Evolutionary conservation across 2,888 invertebrate genomes (phyloP).

Genomic region (Zhuqinia jingwanae): DNA sequence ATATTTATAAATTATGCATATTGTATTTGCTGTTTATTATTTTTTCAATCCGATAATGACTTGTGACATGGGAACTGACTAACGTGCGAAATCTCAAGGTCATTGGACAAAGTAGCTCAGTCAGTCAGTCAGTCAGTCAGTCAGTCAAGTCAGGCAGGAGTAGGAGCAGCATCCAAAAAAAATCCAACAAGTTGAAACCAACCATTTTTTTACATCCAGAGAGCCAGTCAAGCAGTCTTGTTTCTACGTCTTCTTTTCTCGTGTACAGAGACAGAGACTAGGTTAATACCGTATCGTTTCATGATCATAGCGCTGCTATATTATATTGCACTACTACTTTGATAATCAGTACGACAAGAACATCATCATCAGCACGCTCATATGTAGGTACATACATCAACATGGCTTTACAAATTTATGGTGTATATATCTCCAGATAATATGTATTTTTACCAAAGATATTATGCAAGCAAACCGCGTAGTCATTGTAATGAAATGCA

Average conservation of each 20-base stretch:
- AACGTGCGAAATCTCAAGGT: slow-evolving; percentile 69
- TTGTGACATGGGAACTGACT: slow-evolving; percentile 69
- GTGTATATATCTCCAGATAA: too few species aligned
- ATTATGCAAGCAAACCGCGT: too few species aligned
- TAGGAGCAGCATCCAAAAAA: neutral
- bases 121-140: slow-evolving; percentile 66
- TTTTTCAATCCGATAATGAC: slow-evolving; percentile 64
- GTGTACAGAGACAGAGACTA: slow-evolving; percentile 18
- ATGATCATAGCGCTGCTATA: neutral
- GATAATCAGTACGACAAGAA: neutral
- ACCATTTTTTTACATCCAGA: slow-evolving; percentile 15
- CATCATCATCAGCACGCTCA: neutral
- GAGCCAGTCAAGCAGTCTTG: slow-evolving; percentile 53
- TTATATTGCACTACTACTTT: neutral
- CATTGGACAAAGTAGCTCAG: slow-evolving; percentile 70
- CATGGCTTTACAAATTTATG: too few species aligned
- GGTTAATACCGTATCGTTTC: slow-evolving; percentile 25
- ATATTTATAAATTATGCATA: neutral
- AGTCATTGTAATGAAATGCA: neutral
- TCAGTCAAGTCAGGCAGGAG: neutral
- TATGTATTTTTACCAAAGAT: too few species aligned
- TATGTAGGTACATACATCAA: too few species aligned
- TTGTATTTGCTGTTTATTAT: slow-evolving; percentile 57
- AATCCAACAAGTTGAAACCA: neutral
- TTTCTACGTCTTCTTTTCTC: slow-evolving; percentile 1